A percentile compares a stretch with the other conserved stretches of the same genome.
phyloP scores from a whole-genome alignment of 1,140 invertebrate genomes.

The Stegodyphus dumicola region DNA sequence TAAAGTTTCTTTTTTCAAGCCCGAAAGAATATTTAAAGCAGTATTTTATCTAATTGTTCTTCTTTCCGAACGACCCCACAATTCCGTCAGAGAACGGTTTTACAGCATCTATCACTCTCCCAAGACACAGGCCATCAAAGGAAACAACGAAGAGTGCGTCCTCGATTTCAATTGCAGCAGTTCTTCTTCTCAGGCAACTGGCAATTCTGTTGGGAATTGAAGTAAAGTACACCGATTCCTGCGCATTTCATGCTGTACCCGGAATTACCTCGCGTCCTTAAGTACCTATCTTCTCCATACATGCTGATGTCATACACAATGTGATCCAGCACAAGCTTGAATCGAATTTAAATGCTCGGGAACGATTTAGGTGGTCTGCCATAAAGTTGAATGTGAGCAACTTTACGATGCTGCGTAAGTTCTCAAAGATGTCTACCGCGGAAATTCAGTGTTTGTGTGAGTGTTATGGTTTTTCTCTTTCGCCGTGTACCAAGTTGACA shows the following conservation, averaged over 20 bases:
- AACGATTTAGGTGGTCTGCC: conserved; percentile 16
- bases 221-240: not conserved
- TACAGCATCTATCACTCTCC: conserved; percentile 3
- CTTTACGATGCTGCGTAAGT: conserved; percentile 10
- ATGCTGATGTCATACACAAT: not conserved
- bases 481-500: too few species aligned
- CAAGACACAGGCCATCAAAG: not conserved
- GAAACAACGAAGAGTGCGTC: conserved; percentile 7
- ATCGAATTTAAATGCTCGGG: conserved; percentile 25
- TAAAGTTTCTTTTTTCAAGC: too few species aligned
- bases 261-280: conserved; percentile 11
- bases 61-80: too few species aligned
- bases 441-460: too few species aligned
- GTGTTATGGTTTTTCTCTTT: too few species aligned
- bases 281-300: conserved; percentile 6
- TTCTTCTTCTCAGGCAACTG: not conserved
- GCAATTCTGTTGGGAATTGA: not conserved
- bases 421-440: not conserved
- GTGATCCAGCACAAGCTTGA: not conserved
- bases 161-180: conserved; percentile 36
- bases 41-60: too few species aligned
- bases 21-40: too few species aligned
- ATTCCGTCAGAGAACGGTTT: not conserved
- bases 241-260: conserved; percentile 4
- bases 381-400: conserved; percentile 33